Percentiles rank a stretch among this genome's conserved stretches.
Evolutionary conservation across 1,140 invertebrate genomes (phyloP).

Genomic region (Nautilus pompilius): DNA sequence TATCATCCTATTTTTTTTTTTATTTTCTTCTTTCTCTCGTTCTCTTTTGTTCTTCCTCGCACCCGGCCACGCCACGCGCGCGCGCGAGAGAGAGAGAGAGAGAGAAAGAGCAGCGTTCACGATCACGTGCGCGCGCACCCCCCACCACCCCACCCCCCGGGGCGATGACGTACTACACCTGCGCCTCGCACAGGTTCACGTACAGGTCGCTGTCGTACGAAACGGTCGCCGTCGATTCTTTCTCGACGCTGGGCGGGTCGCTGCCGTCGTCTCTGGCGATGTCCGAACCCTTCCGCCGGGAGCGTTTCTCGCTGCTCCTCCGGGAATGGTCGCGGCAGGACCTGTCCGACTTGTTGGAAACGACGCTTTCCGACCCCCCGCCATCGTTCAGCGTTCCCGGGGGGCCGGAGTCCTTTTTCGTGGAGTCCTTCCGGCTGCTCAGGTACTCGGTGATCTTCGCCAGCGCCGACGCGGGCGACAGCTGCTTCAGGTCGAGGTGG

Average conservation of each 20-base stretch:
- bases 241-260: constrained; percentile 49
- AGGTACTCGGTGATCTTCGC: constrained; percentile 10
- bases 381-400: constrained; percentile 18
- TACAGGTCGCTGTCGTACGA: constrained; percentile 51
- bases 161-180: constrained; percentile 32
- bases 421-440: constrained; percentile 4
- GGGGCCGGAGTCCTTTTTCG: constrained; percentile 12
- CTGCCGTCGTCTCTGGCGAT: constrained; percentile 43
- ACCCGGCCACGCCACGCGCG: neutral
- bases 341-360: constrained; percentile 32
- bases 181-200: constrained; percentile 50
- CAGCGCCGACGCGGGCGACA: constrained; percentile 18
- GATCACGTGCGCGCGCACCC: neutral
- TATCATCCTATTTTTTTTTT: too few species aligned
- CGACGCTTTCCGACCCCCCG: constrained; percentile 31
- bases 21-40: too few species aligned
- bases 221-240: constrained; percentile 49
- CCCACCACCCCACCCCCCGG: neutral
- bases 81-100: too few species aligned
- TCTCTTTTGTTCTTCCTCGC: neutral
- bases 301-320: constrained; percentile 13
- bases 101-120: neutral
- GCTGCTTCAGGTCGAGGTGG: constrained; percentile 33
- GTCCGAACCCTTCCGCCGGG: constrained; percentile 27
- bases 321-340: constrained; percentile 23